Percentiles rank a stretch among this genome's conserved stretches.
These are phyloP conservation scores for Cyprinus carpio DNA, from an alignment of 2,113 vertebrate species.

Conservation along the genomic window DNA sequence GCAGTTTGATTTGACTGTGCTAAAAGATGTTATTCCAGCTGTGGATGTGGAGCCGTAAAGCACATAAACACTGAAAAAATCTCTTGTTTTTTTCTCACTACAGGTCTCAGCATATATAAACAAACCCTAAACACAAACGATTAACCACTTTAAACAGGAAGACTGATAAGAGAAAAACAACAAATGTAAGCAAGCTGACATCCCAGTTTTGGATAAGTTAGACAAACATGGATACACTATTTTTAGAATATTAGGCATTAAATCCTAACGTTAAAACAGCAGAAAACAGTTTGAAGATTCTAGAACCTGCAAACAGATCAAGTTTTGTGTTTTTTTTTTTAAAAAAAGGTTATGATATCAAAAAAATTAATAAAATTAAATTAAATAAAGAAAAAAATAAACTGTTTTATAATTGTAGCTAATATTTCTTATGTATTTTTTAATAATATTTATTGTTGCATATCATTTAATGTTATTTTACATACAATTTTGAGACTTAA, in stretches of 20 bases:
- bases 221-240: background rate
- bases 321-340: too few species aligned
- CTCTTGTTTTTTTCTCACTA: slow-evolving; percentile 25
- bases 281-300: background rate
- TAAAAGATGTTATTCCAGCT: slow-evolving; percentile 48
- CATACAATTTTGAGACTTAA: too few species aligned
- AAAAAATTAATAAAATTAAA: too few species aligned
- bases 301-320: too few species aligned
- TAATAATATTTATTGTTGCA: too few species aligned
- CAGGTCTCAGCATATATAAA: slow-evolving; percentile 34
- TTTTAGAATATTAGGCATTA: background rate
- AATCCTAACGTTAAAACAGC: background rate
- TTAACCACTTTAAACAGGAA: slow-evolving; percentile 22
- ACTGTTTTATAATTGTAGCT: too few species aligned
- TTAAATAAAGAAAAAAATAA: too few species aligned
- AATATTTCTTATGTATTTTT: too few species aligned
- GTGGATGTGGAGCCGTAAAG: slow-evolving; percentile 44
- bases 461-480: too few species aligned
- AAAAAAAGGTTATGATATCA: too few species aligned
- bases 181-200: slow-evolving; percentile 1
- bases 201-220: background rate
- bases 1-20: slow-evolving; percentile 31
- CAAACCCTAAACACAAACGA: background rate
- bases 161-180: background rate
- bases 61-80: slow-evolving; percentile 50